Base-by-base conservation (phyloP, 2,888 invertebrate genomes). In the Dusona sp. region DNA sequence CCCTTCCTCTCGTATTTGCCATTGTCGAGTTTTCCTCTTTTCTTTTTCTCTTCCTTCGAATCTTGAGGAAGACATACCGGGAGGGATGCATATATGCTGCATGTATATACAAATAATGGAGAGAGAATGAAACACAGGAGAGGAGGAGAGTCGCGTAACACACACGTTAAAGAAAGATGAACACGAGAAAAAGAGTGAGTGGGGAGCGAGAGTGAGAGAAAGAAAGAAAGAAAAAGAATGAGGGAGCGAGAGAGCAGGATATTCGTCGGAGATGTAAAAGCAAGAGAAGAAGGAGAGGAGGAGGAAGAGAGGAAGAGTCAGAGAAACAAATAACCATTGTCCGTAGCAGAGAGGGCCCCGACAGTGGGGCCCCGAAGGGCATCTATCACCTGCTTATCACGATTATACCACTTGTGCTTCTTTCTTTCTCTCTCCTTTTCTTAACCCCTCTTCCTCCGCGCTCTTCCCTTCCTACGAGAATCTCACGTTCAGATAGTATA, bases 331-430 rank as follows among this genome's bases (percentile, higher is more conserved):
- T 93, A 94, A 94, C 94, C 92, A 94, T 94, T 93, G 93, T 94
- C 92, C 92, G 92, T 88, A 89, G 90, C 88, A 88, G 92, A 89
- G 92, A 77, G 70, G 89, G 92, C 88, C 89, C 91, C 91, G 91
- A 91, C 92, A 90, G 91, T 92, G 92, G 92, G 89, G 91, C 90
- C 92, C 92, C 93, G 90, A 90, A 92, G 92, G 91, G 93, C 93
- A 94, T 94, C 93, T 94, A 94, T 94, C 94, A 94, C 94, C 93
- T 93, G 94, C 94, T 94, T 94, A 94, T 94, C 94, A 94, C 92
- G 94, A 94, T 94, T 93, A 94, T 94, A 93, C 94, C 92, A 93
- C 94, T 93, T 91, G 91, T 89, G 90, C 90, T 88, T 89, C 89
- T 89, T 89, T 89, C 74, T 16, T 42, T 74, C 82, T 36, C 57